Evolutionary conservation across 2,888 invertebrate genomes (phyloP), one percentile per base, ranked within the genome.

Genomic region (Rhagonycha lutea): DNA sequence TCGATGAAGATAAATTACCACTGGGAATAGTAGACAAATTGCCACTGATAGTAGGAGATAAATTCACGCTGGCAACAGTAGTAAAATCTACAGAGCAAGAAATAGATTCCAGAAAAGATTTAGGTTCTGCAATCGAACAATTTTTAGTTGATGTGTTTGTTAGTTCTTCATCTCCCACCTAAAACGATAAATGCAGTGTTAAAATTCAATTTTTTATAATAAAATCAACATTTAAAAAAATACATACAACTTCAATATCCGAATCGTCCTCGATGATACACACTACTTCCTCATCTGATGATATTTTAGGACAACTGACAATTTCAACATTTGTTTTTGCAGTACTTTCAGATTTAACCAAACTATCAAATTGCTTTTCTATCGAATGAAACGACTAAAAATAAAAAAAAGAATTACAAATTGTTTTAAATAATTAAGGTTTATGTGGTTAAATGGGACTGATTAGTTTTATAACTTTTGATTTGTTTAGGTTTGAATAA

Each of bases 181-280:
- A 47, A 47, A 47, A 47, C 8, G 1, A 47, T 47, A 47, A n/a
- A 47, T 2, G n/a, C 2, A 0, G n/a, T 0, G 3, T 47, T 5
- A n/a, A 12, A n/a, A 47, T 26, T 9, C 14, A 62, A 12, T 70
- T 70, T 10, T 70, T 12, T n/a, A 47, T 7, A 11, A 14, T 26
- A 26, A 26, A 70, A 70, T 24, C 18, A 4, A 23, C 14, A 67
- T 12, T 63, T 24, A 24, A 18, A 68, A 68, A 61, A 32, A 23
- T 75, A 72, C 75, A 69, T 67, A 76, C 75, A 26, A 24, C 4
- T 24, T 65, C 63, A 11, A 65, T 65, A 14, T 76, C 72, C 0
- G 75, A 76, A 70, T 76, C 75, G 14, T 76, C 75, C 14, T 76
- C 75, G 7, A 69, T 47, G 24, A 70, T 23, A 28, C 68, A 70